phyloP scores from a whole-genome alignment of 2,888 invertebrate species.

The Eretmocerus hayati region DNA sequence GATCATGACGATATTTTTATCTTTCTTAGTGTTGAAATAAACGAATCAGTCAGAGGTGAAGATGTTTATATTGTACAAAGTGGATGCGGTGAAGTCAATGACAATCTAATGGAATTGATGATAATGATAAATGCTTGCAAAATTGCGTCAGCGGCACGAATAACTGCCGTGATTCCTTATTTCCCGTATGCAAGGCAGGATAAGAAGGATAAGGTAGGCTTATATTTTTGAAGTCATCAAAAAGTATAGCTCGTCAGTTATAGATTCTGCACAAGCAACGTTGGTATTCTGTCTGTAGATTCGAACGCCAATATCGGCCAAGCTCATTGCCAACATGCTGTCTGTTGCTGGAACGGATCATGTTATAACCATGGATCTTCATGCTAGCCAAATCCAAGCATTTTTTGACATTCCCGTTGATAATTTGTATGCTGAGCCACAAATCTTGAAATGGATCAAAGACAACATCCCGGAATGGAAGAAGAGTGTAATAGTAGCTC shows the following conservation, averaged over 20 bases:
- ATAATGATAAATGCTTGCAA: conserved; percentile 97
- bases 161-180: conserved; percentile 92
- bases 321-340: conserved; percentile 90
- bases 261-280: neutral
- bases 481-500: conserved; percentile 88
- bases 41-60: conserved; percentile 90
- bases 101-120: conserved; percentile 89
- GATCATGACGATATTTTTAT: no score
- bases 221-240: conserved; percentile 20
- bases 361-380: conserved; percentile 95
- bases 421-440: conserved; percentile 92
- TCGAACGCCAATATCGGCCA: conserved; percentile 90
- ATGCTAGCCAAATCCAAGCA: conserved; percentile 94
- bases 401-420: conserved; percentile 96
- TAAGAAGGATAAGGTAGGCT: conserved; percentile 88
- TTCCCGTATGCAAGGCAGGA: conserved; percentile 94
- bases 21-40: conserved; percentile 74
- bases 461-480: conserved; percentile 91
- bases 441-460: conserved; percentile 90
- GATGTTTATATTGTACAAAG: conserved; percentile 96
- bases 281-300: conserved; percentile 51
- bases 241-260: no score
- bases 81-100: conserved; percentile 89
- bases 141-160: conserved; percentile 86
- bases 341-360: conserved; percentile 93